Conservation (phyloP, 2,113 vertebrate species). For the Vimba vimba region DNA sequence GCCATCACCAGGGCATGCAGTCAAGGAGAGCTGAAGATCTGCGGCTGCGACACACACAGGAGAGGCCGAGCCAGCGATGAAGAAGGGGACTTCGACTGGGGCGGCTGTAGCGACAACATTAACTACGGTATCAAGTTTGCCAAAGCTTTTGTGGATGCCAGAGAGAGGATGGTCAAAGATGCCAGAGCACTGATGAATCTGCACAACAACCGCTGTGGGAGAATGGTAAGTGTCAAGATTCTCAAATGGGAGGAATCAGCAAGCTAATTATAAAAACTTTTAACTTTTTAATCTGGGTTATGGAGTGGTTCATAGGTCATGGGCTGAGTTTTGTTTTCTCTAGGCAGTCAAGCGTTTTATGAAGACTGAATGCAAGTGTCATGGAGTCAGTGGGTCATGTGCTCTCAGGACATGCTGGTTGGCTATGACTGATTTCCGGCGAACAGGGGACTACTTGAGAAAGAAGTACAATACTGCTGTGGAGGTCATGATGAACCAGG, state of each 20-base stretch:
- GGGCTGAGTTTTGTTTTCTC: slow-evolving; percentile 35
- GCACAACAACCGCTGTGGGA: slow-evolving; percentile 96
- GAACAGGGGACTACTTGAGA: slow-evolving; percentile 91
- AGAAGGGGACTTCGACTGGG: slow-evolving; percentile 93
- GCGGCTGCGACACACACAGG: slow-evolving; percentile 89
- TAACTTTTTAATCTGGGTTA: neutral
- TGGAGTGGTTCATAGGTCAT: slow-evolving; percentile 14
- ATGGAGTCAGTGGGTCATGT: slow-evolving; percentile 96
- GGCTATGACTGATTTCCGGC: slow-evolving; percentile 94
- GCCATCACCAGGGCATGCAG: slow-evolving; percentile 96
- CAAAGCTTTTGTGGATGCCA: slow-evolving; percentile 94
- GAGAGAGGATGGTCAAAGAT: slow-evolving; percentile 93
- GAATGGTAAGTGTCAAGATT: slow-evolving; percentile 85
- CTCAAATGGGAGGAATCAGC: neutral
- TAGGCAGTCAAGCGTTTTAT: slow-evolving; percentile 98
- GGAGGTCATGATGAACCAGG: slow-evolving; percentile 97
- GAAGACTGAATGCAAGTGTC: slow-evolving; percentile 98
- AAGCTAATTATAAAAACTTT: neutral
- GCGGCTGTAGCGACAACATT: slow-evolving; percentile 97
- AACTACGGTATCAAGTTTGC: slow-evolving; percentile 94
- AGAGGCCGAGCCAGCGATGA: slow-evolving; percentile 84
- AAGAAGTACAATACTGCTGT: slow-evolving; percentile 94
- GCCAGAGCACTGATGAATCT: slow-evolving; percentile 95
- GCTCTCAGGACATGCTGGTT: slow-evolving; percentile 96
- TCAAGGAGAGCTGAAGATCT: slow-evolving; percentile 93